These are phyloP conservation scores for Stegodyphus dumicola DNA, from an alignment of 1,140 invertebrate genomes.

Conservation along the genomic window DNA sequence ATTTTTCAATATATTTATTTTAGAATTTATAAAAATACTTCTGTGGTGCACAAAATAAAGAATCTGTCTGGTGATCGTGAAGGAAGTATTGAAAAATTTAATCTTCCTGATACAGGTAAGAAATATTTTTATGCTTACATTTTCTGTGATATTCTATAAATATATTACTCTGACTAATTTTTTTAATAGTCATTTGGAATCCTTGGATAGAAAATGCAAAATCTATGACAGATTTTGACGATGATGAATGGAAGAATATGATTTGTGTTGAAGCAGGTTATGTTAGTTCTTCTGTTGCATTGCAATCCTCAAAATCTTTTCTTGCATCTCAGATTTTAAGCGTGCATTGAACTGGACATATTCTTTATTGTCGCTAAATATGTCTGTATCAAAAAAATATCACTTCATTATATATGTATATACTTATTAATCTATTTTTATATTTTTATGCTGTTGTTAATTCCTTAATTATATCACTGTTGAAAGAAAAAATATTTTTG, in stretches of 20 bases:
- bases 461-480: too few species aligned
- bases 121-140: not conserved
- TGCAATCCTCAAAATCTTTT: not conserved
- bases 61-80: conserved; percentile 91
- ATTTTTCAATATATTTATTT: conserved; percentile 1
- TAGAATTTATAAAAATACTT: conserved; percentile 91
- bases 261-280: conserved; percentile 93
- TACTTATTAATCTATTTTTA: too few species aligned
- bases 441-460: too few species aligned
- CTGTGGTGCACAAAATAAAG: conserved; percentile 90
- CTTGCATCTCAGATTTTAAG: not conserved
- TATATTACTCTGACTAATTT: conserved; percentile 22
- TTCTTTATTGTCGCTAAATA: too few species aligned
- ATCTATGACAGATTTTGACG: conserved; percentile 92
- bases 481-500: too few species aligned
- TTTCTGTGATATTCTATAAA: conserved; percentile 57
- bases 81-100: conserved; percentile 92
- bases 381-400: too few species aligned
- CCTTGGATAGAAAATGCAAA: conserved; percentile 93
- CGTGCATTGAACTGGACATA: not conserved
- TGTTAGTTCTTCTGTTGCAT: conserved; percentile 73
- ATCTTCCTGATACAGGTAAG: conserved; percentile 88
- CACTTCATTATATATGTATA: too few species aligned
- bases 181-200: conserved; percentile 89
- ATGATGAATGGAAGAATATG: conserved; percentile 95